These are phyloP conservation scores for Perodicticus potto DNA, from an alignment of 2,797 vertebrate genomes.

Conservation along the genomic window DNA sequence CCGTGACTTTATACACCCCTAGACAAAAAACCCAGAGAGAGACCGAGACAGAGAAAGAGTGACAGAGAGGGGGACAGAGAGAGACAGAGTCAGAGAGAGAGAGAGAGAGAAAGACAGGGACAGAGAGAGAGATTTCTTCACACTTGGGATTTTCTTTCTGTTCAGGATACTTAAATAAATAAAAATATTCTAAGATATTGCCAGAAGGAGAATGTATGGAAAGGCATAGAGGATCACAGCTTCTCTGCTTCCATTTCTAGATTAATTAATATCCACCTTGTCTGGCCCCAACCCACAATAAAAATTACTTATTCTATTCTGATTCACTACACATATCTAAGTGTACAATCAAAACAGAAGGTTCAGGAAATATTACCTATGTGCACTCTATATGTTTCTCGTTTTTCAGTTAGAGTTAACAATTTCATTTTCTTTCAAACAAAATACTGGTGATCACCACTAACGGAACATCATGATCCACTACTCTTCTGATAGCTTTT, in stretches of 20 bases:
- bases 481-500: not conserved
- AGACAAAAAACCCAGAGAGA: too few relatives aligned
- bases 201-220: not conserved
- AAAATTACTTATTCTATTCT: not conserved
- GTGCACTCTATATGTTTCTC: not conserved
- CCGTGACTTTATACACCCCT: too few relatives aligned
- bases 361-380: not conserved
- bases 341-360: not conserved
- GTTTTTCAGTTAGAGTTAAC: not conserved
- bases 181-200: not conserved
- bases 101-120: too few relatives aligned
- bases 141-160: too few relatives aligned
- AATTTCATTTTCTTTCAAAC: slow-evolving; percentile 2
- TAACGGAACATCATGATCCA: not conserved
- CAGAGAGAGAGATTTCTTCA: too few relatives aligned
- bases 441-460: not conserved
- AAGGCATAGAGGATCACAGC: not conserved
- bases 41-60: too few relatives aligned
- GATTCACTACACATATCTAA: not conserved
- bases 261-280: not conserved
- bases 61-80: too few relatives aligned
- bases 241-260: not conserved
- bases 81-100: too few relatives aligned
- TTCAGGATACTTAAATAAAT: not conserved
- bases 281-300: not conserved